Percentiles rank a stretch among this genome's conserved stretches.
These are phyloP conservation scores for Caretta caretta DNA, from an alignment of 2,113 vertebrate species.

Conservation along the genomic window DNA sequence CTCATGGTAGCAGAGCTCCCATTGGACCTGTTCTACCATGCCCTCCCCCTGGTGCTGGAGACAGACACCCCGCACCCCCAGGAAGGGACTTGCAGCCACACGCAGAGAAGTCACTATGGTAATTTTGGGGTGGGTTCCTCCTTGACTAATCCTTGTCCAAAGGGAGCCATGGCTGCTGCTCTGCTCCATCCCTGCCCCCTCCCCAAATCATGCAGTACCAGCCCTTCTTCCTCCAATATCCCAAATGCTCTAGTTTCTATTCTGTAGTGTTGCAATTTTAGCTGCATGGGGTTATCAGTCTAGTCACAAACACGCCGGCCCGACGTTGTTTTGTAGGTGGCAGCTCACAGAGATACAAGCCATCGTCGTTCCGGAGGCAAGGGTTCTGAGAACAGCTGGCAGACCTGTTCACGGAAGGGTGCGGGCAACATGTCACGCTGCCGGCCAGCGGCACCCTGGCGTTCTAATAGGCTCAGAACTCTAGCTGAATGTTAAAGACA, in stretches of 20 bases:
- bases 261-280: neutral
- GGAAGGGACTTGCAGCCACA: neutral
- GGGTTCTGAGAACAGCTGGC: neutral
- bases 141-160: accelerated
- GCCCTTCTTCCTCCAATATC: neutral
- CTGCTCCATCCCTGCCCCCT: neutral
- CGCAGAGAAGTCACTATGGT: accelerated
- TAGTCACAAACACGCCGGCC: neutral
- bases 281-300: accelerated
- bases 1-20: neutral
- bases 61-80: accelerated
- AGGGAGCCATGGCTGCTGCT: neutral
- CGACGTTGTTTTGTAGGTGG: neutral
- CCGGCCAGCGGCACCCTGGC: neutral
- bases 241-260: accelerated
- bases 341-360: neutral
- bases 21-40: neutral
- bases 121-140: neutral
- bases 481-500: neutral
- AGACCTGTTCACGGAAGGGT: neutral
- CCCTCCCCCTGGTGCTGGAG: neutral
- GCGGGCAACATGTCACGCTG: accelerated
- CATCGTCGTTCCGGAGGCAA: accelerated
- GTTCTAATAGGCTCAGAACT: neutral
- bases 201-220: neutral